These are phyloP conservation scores for Zoanthus solanderi DNA, from an alignment of 92 coral and sea anemone genomes.

Conservation along the genomic window DNA sequence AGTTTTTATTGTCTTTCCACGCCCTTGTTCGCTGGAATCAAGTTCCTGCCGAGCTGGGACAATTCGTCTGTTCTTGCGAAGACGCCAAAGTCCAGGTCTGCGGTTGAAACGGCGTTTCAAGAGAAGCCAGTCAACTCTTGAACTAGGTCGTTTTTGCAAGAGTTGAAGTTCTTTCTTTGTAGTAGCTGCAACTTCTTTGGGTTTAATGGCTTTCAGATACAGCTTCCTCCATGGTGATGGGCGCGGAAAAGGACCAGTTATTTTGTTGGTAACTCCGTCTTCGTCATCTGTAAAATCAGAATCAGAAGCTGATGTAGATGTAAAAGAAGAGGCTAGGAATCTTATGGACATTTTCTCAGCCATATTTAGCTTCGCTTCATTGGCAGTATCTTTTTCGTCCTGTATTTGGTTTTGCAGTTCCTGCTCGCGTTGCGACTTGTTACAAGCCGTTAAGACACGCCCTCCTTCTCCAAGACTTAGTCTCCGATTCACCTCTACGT, in stretches of 20 bases:
- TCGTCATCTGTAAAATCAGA: slow-evolving; percentile 17
- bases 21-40: neutral
- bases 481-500: neutral
- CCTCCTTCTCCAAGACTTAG: neutral
- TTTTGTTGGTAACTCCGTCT: neutral
- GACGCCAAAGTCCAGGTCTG: slow-evolving; percentile 27
- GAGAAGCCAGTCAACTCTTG: slow-evolving; percentile 1
- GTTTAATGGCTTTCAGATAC: slow-evolving; percentile 29
- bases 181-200: slow-evolving; percentile 30
- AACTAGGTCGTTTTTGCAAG: slow-evolving; percentile 12
- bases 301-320: slow-evolving; percentile 34
- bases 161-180: slow-evolving; percentile 28
- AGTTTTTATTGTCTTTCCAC: slow-evolving; percentile 8
- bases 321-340: slow-evolving; percentile 16
- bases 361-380: neutral
- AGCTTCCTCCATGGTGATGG: slow-evolving; percentile 42
- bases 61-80: slow-evolving; percentile 19
- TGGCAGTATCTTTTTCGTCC: neutral
- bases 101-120: slow-evolving; percentile 32
- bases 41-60: slow-evolving; percentile 10
- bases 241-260: slow-evolving; percentile 10
- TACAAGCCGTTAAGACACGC: neutral
- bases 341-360: neutral
- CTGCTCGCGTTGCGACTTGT: neutral
- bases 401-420: neutral